Evolutionary conservation across 2,113 vertebrate species (phyloP).

Genomic region (Ascaphus truei): DNA sequence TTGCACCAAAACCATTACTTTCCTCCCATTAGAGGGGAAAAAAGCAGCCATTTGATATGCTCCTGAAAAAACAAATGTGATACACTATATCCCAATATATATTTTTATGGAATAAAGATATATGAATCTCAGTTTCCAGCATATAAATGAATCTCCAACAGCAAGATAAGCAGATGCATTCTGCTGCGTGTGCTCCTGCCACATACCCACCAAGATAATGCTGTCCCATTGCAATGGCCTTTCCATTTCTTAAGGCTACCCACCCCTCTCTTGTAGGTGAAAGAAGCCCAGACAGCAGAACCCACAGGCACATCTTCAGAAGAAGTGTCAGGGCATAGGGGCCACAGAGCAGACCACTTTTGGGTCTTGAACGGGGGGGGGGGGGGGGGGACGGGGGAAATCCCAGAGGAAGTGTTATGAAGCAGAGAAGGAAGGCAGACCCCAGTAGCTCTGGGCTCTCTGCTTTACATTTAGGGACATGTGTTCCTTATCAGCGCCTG

Average conservation of each 20-base stretch:
- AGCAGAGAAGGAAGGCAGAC: conserved; percentile 11
- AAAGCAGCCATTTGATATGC: too few species aligned
- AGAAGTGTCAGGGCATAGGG: conserved; percentile 5
- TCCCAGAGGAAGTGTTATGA: not conserved
- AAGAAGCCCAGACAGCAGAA: not conserved
- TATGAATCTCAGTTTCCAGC: too few species aligned
- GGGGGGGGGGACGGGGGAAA: not conserved
- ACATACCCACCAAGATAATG: not conserved
- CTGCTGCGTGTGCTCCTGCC: not conserved
- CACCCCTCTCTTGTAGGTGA: not conserved
- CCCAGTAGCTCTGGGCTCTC: not conserved
- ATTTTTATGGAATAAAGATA: too few species aligned
- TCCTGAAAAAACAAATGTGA: too few species aligned
- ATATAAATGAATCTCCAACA: too few species aligned
- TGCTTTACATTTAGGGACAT: conserved; percentile 11
- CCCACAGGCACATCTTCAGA: conserved; percentile 7
- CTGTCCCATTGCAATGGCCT: not conserved
- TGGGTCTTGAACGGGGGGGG: not conserved
- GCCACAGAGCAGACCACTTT: not conserved
- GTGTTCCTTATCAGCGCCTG: conserved; percentile 15
- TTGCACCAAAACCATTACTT: too few species aligned
- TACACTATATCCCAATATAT: too few species aligned
- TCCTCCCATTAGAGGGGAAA: too few species aligned
- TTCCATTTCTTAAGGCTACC: not conserved
- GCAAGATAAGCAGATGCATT: too few species aligned